Percentiles rank a stretch among this genome's conserved stretches.
These are phyloP conservation scores for Ia io DNA, from an alignment of 2,113 vertebrate genomes.

Conservation along the genomic window DNA sequence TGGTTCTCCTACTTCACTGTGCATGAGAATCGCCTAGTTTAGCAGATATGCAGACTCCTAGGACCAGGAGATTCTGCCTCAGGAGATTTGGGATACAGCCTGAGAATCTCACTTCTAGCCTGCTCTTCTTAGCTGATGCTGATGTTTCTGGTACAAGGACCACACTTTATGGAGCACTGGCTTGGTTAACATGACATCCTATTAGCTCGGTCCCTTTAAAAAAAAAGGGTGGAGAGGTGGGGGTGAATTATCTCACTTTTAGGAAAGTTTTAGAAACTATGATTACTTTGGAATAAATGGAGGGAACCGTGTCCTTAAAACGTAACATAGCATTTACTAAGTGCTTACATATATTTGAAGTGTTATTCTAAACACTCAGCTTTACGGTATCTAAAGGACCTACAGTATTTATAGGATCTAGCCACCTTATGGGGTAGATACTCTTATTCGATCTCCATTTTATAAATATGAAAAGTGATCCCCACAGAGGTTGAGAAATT, in stretches of 20 bases:
- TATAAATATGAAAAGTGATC: background rate
- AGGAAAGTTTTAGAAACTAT: background rate
- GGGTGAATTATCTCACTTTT: background rate
- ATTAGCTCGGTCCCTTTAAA: background rate
- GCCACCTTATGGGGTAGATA: background rate
- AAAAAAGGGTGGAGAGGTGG: background rate
- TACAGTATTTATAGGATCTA: background rate
- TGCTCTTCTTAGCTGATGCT: background rate
- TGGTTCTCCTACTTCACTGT: background rate
- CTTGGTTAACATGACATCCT: background rate
- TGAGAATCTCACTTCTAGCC: background rate
- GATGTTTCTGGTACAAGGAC: background rate
- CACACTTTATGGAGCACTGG: background rate
- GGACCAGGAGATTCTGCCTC: background rate
- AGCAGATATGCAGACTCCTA: background rate
- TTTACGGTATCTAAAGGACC: background rate
- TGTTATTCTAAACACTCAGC: constrained; percentile 18
- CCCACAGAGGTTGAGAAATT: background rate
- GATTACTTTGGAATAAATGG: background rate
- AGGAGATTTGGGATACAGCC: too few species aligned
- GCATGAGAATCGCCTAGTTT: background rate
- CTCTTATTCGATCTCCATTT: background rate
- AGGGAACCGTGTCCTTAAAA: background rate
- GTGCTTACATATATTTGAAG: background rate
- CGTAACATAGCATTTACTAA: constrained; percentile 12